Base-by-base conservation (phyloP, 1,140 invertebrate genomes). In the Brachionus rotundiformis region DNA sequence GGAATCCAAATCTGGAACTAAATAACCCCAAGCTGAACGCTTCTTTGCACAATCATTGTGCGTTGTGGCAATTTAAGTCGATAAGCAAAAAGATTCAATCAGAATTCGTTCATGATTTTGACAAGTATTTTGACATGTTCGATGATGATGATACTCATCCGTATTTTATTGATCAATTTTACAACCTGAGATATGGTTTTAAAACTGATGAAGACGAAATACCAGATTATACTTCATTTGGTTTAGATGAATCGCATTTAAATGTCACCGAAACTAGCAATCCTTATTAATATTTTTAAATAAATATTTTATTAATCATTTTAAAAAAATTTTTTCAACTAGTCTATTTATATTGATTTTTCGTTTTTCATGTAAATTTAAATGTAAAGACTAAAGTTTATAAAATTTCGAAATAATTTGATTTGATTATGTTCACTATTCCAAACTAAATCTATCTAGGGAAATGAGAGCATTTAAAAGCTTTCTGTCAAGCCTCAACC, bases 111-210 rank as follows among this genome's bases (percentile, higher is more conserved):
- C 31, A 79, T n/a, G 47, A 79, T 54, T 79, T 79, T 63, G 76
- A 6, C 10, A 63, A 54, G 4, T 79, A 79, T 54, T 79, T 79
- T 54, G 29, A 79, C 13, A 59, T 79, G 76, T 54, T 59, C n/a
- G 76, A 79, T 41, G 76, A 79, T 41, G 76, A 79, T 25, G 76
- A 79, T 63, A 79, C 76, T 39, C 76, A 79, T 79, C 76, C 76
- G 3, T 79, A 79, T 59, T 79, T 36, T 41, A 79, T 79, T 54
- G 76, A 79, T 63, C 31, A 36, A 6, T 54, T 39, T 63, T 79
- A 79, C 23, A 79, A 63, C 27, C 8, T 79, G 25, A 79, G 8
- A 33, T 79, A 79, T 63, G 76, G 76, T 1, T 79, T 79, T 31
- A 63, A 63, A 33, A 33, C 54, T 13, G 54, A 79, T 23, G 76